These are phyloP conservation scores for Trichomycterus rosablanca DNA, from an alignment of 2,113 vertebrate genomes.

Conservation along the genomic window DNA sequence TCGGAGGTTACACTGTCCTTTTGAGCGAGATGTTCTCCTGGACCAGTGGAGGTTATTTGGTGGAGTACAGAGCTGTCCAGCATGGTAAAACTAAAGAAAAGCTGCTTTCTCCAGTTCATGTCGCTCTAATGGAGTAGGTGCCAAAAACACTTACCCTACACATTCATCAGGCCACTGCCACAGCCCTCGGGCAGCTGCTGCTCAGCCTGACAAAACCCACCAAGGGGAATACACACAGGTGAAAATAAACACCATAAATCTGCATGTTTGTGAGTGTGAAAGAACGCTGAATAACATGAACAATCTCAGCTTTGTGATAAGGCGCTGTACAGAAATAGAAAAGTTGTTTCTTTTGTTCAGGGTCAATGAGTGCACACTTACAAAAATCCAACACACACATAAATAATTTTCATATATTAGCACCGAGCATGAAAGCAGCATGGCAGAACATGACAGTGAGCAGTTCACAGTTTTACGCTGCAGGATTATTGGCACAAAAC, in stretches of 20 bases:
- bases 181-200: constrained; percentile 41
- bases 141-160: constrained; percentile 52
- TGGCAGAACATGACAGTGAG: constrained; percentile 28
- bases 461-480: constrained; percentile 15
- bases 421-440: constrained; percentile 18
- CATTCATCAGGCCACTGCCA: constrained; percentile 47
- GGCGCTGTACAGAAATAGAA: not conserved
- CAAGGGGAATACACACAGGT: constrained; percentile 13
- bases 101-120: constrained; percentile 53
- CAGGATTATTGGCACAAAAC: constrained; percentile 23
- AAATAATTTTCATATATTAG: constrained; percentile 20
- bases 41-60: constrained; percentile 49
- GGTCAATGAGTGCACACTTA: constrained; percentile 10
- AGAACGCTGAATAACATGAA: constrained; percentile 16
- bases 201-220: constrained; percentile 27
- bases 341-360: not conserved
- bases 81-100: constrained; percentile 55
- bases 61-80: constrained; percentile 20
- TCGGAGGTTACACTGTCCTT: constrained; percentile 63
- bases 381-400: not conserved
- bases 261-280: constrained; percentile 25
- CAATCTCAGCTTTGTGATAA: constrained; percentile 45
- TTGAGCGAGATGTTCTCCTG: constrained; percentile 59
- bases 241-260: constrained; percentile 45
- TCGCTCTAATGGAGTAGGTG: constrained; percentile 46